A percentile compares a stretch with the other conserved stretches of the same genome.
Conservation (phyloP, 2,888 invertebrate species). For the Allacma fusca region DNA sequence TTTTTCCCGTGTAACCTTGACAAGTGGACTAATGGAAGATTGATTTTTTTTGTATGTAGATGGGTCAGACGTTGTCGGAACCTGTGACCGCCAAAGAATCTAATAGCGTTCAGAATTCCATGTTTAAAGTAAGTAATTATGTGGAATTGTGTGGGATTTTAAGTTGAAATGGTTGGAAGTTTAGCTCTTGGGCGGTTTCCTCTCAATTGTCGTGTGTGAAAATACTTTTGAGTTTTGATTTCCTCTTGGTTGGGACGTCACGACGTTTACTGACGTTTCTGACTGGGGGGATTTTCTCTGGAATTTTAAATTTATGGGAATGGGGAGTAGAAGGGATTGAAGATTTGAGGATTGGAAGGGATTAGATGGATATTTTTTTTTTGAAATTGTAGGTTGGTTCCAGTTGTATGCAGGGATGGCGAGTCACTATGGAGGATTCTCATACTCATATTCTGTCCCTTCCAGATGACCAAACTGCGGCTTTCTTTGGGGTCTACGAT, state of each 20-base stretch:
- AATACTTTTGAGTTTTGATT: too few relatives aligned
- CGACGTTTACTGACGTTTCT: too few relatives aligned
- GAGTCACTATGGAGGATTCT: conserved; percentile 98
- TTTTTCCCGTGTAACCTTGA: too few relatives aligned
- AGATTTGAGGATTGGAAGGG: not conserved
- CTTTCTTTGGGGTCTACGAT: conserved; percentile 97
- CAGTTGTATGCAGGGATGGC: conserved; percentile 99
- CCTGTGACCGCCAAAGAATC: conserved; percentile 92
- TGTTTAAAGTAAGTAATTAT: conserved; percentile 51
- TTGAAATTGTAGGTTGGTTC: conserved; percentile 77
- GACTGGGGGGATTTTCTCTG: too few relatives aligned
- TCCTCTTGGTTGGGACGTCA: too few relatives aligned
- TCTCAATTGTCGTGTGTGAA: too few relatives aligned
- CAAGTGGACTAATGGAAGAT: too few relatives aligned
- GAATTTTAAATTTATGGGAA: too few relatives aligned
- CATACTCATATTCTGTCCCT: conserved; percentile 91
- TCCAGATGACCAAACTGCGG: conserved; percentile 89
- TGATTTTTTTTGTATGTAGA: conserved; percentile 64
- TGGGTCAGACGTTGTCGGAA: conserved; percentile 98
- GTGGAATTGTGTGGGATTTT: not conserved
- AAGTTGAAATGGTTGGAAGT: too few relatives aligned
- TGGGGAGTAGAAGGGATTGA: not conserved
- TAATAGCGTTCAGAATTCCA: conserved; percentile 76
- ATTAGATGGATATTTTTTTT: conserved; percentile 6
- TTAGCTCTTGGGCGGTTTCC: too few relatives aligned